phyloP scores from a whole-genome alignment of 2,797 vertebrate species.

The Adelosebastes latens region DNA sequence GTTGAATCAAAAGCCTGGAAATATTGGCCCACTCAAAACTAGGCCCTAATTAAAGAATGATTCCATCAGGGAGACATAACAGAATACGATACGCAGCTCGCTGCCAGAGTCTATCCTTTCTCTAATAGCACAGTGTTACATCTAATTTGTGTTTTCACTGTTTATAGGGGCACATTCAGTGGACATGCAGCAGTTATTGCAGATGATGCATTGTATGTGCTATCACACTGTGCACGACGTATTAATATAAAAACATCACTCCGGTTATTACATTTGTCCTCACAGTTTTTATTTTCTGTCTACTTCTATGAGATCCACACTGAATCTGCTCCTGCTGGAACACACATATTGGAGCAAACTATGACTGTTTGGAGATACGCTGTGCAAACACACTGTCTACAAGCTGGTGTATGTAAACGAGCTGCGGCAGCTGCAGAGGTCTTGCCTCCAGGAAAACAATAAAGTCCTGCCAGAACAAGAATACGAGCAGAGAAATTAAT shows the following conservation, averaged over 20 bases:
- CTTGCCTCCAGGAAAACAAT: constrained; percentile 58
- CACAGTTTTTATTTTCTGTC: constrained; percentile 22
- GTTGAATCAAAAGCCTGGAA: constrained; percentile 37
- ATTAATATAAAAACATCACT: constrained; percentile 18
- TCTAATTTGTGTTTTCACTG: constrained; percentile 33
- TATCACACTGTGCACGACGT: constrained; percentile 8
- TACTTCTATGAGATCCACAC: constrained; percentile 12
- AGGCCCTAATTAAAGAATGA: constrained; percentile 24
- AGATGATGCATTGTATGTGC: constrained; percentile 35
- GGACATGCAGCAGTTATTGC: constrained; percentile 33
- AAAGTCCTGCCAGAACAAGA: constrained; percentile 22
- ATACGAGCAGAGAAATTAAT: constrained; percentile 18
- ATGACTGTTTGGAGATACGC: constrained; percentile 40
- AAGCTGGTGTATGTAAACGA: constrained; percentile 46
- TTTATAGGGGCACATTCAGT: constrained; percentile 19
- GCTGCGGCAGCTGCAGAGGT: constrained; percentile 44
- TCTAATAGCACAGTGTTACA: constrained; percentile 1
- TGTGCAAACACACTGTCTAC: constrained; percentile 46
- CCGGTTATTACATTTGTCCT: constrained; percentile 39
- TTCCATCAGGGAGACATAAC: constrained; percentile 9
- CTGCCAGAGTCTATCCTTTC: background rate
- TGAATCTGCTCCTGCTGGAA: constrained; percentile 36
- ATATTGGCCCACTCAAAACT: constrained; percentile 7
- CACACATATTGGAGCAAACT: constrained; percentile 32
- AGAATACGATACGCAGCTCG: background rate